Percentiles rank a stretch among this genome's conserved stretches.
phyloP scores from a whole-genome alignment of 2,797 vertebrate species.

The Anas acuta region DNA sequence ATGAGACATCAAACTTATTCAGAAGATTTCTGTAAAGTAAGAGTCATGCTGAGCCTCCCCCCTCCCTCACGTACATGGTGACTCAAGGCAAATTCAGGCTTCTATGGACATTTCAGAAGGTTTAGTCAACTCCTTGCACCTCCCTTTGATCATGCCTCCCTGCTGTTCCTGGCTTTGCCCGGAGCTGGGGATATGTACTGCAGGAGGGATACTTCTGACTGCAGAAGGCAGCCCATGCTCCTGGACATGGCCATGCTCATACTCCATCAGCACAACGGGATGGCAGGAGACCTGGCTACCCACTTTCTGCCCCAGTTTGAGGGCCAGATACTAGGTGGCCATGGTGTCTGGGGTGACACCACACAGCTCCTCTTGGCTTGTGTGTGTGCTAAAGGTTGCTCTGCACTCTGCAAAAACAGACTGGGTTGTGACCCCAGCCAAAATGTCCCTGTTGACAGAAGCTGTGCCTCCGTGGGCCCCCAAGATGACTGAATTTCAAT shows the following conservation, averaged over 20 bases:
- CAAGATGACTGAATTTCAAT: conserved; percentile 72
- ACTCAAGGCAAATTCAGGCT: background rate
- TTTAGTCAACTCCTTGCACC: background rate
- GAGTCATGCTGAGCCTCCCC: background rate
- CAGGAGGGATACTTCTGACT: background rate
- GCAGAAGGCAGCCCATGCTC: accelerated
- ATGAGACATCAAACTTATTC: background rate
- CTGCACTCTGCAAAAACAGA: background rate
- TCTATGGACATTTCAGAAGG: background rate
- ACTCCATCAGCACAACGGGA: background rate
- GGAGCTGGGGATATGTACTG: background rate
- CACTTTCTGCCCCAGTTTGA: background rate
- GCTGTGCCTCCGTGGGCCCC: conserved; percentile 11
- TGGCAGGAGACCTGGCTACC: conserved; percentile 12
- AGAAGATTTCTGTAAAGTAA: background rate
- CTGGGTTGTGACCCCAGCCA: background rate
- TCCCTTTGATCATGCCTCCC: background rate
- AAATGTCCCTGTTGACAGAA: background rate
- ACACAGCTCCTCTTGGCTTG: background rate
- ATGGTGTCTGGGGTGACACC: background rate
- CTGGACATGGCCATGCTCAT: background rate
- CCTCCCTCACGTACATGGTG: background rate
- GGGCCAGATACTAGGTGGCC: background rate
- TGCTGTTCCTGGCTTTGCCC: background rate
- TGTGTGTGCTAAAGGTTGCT: background rate